Percentiles rank a stretch among this genome's conserved stretches.
These are phyloP conservation scores for Orchesella flavescens DNA, from an alignment of 2,888 invertebrate species.

Conservation along the genomic window DNA sequence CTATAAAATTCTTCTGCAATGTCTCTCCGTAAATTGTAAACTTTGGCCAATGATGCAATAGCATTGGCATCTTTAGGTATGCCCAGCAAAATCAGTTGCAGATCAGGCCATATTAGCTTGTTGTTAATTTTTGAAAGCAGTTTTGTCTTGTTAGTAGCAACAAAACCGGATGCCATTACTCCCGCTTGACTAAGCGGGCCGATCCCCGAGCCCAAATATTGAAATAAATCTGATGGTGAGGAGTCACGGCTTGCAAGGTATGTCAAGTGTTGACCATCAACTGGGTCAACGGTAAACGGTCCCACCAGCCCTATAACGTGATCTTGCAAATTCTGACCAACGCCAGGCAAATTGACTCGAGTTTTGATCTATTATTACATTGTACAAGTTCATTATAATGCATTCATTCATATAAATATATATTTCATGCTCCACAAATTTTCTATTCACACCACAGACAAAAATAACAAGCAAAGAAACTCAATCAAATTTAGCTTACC, in stretches of 20 bases:
- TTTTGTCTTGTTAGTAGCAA: constrained; percentile 32
- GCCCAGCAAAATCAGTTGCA: constrained; percentile 47
- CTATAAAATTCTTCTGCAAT: constrained; percentile 69
- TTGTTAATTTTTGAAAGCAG: constrained; percentile 47
- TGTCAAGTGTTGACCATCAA: constrained; percentile 30
- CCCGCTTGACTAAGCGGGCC: constrained; percentile 40
- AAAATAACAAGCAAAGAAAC: no score
- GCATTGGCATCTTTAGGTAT: constrained; percentile 65
- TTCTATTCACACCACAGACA: no score
- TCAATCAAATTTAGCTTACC: not conserved
- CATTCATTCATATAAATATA: no score
- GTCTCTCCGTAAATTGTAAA: constrained; percentile 66
- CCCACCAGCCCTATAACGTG: constrained; percentile 58
- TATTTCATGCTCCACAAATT: no score
- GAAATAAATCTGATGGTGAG: constrained; percentile 30
- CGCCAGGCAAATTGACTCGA: constrained; percentile 63
- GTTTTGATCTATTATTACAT: constrained; percentile 2
- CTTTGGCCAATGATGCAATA: constrained; percentile 45
- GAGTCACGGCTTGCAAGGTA: constrained; percentile 40
- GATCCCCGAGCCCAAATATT: constrained; percentile 16
- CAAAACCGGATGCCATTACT: constrained; percentile 42
- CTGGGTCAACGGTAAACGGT: constrained; percentile 61
- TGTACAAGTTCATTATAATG: no score
- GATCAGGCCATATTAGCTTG: constrained; percentile 47
- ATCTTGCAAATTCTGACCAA: constrained; percentile 68